These are phyloP conservation scores for Lasioglossum malachurum DNA, from an alignment of 2,888 invertebrate species.

Conservation along the genomic window DNA sequence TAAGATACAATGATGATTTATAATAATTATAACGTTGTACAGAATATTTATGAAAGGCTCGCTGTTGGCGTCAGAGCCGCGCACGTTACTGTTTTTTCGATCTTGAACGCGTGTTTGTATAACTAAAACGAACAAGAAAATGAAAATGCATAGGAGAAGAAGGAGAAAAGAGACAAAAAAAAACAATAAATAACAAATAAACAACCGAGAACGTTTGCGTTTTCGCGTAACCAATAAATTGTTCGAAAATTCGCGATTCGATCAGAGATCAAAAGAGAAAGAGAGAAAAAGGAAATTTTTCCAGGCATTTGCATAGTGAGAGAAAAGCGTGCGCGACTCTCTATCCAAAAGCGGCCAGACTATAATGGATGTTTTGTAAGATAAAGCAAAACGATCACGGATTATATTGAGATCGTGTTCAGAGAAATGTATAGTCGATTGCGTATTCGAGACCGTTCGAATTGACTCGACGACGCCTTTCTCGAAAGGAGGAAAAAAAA, in stretches of 20 bases:
- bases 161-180: too few species aligned
- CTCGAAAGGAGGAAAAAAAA: conserved; percentile 47
- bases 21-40: conserved; percentile 84
- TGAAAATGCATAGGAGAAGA: neutral
- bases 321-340: conserved; percentile 77
- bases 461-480: conserved; percentile 63
- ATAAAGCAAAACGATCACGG: conserved; percentile 78
- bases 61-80: conserved; percentile 81
- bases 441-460: conserved; percentile 58
- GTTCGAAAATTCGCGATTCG: conserved; percentile 30
- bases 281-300: neutral
- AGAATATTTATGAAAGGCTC: conserved; percentile 84
- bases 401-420: conserved; percentile 62
- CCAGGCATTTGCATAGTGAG: conserved; percentile 8
- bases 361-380: conserved; percentile 84
- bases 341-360: conserved; percentile 81
- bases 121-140: neutral
- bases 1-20: conserved; percentile 83
- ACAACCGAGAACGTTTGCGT: conserved; percentile 37
- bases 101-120: conserved; percentile 15
- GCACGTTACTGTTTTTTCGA: conserved; percentile 50
- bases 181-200: neutral
- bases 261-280: neutral
- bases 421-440: conserved; percentile 64
- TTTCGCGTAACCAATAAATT: conserved; percentile 32